Conservation (phyloP, 2,113 vertebrate genomes). For the Martes martes region DNA sequence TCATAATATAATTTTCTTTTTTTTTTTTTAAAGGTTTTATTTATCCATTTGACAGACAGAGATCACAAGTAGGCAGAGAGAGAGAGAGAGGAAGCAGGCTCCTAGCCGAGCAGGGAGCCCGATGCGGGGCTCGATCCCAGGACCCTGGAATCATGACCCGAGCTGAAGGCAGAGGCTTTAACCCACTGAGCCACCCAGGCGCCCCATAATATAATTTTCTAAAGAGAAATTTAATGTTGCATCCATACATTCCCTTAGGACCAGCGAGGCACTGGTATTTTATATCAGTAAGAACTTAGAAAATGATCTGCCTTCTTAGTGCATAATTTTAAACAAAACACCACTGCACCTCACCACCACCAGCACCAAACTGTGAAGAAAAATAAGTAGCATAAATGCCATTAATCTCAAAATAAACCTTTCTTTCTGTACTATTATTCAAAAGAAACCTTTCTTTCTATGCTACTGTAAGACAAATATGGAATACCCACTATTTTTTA, state of each 20-base stretch:
- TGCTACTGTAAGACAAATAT: background rate
- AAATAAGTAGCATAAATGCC: background rate
- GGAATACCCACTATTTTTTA: background rate
- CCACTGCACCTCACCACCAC: too few relatives aligned
- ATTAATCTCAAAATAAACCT: background rate
- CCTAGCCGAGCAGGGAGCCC: too few relatives aligned
- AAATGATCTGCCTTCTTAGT: constrained; percentile 51
- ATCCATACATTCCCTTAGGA: constrained; percentile 34
- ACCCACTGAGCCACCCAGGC: too few relatives aligned
- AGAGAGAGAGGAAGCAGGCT: too few relatives aligned
- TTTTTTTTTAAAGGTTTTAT: too few relatives aligned
- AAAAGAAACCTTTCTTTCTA: background rate
- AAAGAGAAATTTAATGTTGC: constrained; percentile 47
- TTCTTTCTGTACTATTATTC: background rate
- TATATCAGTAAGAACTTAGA: constrained; percentile 49
- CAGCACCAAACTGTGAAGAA: background rate
- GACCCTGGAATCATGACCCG: too few relatives aligned
- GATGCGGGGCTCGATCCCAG: too few relatives aligned
- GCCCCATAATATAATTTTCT: constrained; percentile 66
- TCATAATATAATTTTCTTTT: constrained; percentile 65
- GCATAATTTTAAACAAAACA: background rate
- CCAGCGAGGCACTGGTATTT: constrained; percentile 23
- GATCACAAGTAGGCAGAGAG: too few relatives aligned
- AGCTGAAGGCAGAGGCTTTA: too few relatives aligned
- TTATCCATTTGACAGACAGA: too few relatives aligned